Evolutionary conservation across 2,888 invertebrate species (phyloP).

Genomic region (Cynaeus angustus): DNA sequence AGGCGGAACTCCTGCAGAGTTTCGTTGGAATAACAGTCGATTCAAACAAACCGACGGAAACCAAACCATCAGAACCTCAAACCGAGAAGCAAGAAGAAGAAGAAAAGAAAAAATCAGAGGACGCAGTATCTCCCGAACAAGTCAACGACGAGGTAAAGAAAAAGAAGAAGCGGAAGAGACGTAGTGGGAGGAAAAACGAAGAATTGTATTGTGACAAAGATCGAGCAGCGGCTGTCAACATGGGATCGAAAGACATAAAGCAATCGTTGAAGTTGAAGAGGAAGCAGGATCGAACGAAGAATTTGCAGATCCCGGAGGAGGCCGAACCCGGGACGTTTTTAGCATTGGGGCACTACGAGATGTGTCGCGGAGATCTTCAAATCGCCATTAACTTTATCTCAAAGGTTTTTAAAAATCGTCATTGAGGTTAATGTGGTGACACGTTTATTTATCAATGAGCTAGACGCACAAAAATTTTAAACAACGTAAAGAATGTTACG

Average conservation of each 20-base stretch:
- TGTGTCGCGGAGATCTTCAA: slow-evolving; percentile 82
- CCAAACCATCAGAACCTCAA: slow-evolving; percentile 27
- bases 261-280: slow-evolving; percentile 87
- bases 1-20: slow-evolving; percentile 85
- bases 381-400: slow-evolving; percentile 85
- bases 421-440: too few relatives aligned
- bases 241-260: slow-evolving; percentile 91
- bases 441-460: too few relatives aligned
- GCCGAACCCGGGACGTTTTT: slow-evolving; percentile 85
- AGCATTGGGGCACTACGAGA: slow-evolving; percentile 84
- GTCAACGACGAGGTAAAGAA: slow-evolving; percentile 62
- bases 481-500: too few relatives aligned
- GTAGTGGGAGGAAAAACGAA: slow-evolving; percentile 74
- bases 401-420: slow-evolving; percentile 76
- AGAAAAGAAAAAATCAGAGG: slow-evolving; percentile 41
- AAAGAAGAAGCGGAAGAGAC: slow-evolving; percentile 69
- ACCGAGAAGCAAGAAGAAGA: slow-evolving; percentile 43
- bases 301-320: slow-evolving; percentile 84
- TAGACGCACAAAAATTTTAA: too few relatives aligned
- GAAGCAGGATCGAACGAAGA: slow-evolving; percentile 83
- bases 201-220: slow-evolving; percentile 94
- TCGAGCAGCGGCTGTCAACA: slow-evolving; percentile 90
- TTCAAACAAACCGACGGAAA: background rate
- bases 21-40: slow-evolving; percentile 82
- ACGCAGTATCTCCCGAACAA: slow-evolving; percentile 31